phyloP scores from a whole-genome alignment of 2,888 invertebrate species.

The Petrolisthes cinctipes region DNA sequence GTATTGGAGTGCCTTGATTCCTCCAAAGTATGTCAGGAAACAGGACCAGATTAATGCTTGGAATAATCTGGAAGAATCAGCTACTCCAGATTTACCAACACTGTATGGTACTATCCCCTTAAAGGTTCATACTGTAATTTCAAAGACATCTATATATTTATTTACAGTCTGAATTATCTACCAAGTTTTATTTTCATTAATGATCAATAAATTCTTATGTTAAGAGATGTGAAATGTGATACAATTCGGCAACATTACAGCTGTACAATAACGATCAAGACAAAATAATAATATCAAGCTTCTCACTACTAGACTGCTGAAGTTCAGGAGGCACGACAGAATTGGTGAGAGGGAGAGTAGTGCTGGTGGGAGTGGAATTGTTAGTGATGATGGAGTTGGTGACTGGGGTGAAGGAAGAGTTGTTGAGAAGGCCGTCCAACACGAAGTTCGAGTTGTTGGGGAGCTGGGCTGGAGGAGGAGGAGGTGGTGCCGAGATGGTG shows the following conservation, averaged over 20 bases:
- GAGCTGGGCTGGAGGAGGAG: constrained; percentile 11
- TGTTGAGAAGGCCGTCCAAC: constrained; percentile 63
- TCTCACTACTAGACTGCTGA: constrained; percentile 32
- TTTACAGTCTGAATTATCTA: too few species aligned
- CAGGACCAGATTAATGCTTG: too few species aligned
- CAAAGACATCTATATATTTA: too few species aligned
- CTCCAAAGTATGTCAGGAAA: too few species aligned
- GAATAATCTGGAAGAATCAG: too few species aligned
- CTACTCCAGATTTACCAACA: too few species aligned
- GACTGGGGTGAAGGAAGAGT: constrained; percentile 35
- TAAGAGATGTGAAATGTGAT: too few species aligned
- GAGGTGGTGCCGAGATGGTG: constrained; percentile 11
- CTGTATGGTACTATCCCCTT: neutral
- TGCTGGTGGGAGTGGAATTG: constrained; percentile 23
- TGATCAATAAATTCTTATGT: too few species aligned
- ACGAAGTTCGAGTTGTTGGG: constrained; percentile 37
- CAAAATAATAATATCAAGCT: neutral
- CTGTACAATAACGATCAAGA: neutral
- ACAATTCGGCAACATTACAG: too few species aligned
- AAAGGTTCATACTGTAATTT: too few species aligned
- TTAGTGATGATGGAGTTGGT: constrained; percentile 28
- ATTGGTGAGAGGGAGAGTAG: constrained; percentile 42
- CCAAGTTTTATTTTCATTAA: too few species aligned
- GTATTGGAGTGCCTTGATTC: too few species aligned
- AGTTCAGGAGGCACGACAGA: constrained; percentile 22